A percentile compares a stretch with the other conserved stretches of the same genome.
phyloP scores from a whole-genome alignment of 1,140 invertebrate species.

The Megalonaias nervosa region DNA sequence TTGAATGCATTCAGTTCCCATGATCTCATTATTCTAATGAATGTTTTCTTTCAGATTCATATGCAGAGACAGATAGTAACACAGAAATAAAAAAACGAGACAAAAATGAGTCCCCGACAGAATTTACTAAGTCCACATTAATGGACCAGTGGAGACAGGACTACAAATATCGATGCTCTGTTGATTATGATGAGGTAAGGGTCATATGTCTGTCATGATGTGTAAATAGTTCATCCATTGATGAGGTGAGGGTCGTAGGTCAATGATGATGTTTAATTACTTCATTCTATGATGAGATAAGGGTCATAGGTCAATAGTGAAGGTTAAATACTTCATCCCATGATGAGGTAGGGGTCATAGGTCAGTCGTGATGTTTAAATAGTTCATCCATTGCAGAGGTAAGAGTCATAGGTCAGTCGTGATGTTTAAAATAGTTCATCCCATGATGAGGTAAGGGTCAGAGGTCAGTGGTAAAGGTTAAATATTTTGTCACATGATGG shows the following conservation, averaged over 20 bases:
- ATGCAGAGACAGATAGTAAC: slow-evolving; percentile 66
- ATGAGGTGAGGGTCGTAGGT: neutral
- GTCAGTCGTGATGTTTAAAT: too few relatives aligned
- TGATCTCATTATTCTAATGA: too few relatives aligned
- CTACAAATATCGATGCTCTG: slow-evolving; percentile 38
- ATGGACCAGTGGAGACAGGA: slow-evolving; percentile 68
- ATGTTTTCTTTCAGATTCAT: slow-evolving; percentile 52
- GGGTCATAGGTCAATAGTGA: too few relatives aligned
- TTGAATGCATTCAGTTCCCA: too few relatives aligned
- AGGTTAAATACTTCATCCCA: too few relatives aligned
- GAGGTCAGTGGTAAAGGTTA: neutral
- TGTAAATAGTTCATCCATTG: neutral
- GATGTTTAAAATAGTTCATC: neutral
- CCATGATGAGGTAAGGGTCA: neutral
- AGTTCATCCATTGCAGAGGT: neutral
- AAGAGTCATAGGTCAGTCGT: neutral
- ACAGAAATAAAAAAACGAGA: slow-evolving; percentile 63
- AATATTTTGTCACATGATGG: too few relatives aligned
- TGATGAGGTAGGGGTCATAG: too few relatives aligned
- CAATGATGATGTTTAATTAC: neutral
- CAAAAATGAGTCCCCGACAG: slow-evolving; percentile 61
- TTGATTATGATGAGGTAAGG: slow-evolving; percentile 33
- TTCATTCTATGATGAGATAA: too few relatives aligned
- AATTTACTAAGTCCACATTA: slow-evolving; percentile 55
- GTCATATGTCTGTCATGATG: neutral